phyloP scores from a whole-genome alignment of 1,140 invertebrate species.

The Tenebrio molitor region DNA sequence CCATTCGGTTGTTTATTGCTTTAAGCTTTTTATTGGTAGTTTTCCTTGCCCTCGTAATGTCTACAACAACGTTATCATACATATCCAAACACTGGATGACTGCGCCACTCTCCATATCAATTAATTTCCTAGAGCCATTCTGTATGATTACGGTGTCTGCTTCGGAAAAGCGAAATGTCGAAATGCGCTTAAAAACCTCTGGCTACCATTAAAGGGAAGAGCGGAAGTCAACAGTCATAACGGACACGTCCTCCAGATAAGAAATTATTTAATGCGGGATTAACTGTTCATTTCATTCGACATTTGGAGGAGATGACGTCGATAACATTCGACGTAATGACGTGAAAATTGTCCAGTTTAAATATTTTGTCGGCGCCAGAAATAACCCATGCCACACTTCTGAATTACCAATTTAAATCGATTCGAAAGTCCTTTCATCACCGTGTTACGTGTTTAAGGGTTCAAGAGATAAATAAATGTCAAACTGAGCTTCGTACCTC shows the following conservation, averaged over 20 bases:
- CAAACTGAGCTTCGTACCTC: constrained; percentile 2
- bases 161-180: no score
- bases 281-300: background rate
- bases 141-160: no score
- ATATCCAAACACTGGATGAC: no score
- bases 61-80: no score
- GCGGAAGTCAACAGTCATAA: no score
- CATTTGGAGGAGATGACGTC: background rate
- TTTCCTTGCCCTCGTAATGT: no score
- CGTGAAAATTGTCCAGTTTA: constrained; percentile 7
- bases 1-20: no score
- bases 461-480: constrained; percentile 31
- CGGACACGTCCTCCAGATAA: background rate
- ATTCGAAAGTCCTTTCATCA: constrained; percentile 4
- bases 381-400: constrained; percentile 11
- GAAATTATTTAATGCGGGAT: background rate
- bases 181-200: no score
- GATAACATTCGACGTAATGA: background rate
- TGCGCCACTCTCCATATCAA: no score
- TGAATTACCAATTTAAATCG: constrained; percentile 30
- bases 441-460: background rate
- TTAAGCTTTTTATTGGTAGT: no score
- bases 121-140: no score
- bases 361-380: background rate
- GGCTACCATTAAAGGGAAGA: no score